Conservation (phyloP, 2,797 vertebrate genomes). For the Columba guinea region DNA sequence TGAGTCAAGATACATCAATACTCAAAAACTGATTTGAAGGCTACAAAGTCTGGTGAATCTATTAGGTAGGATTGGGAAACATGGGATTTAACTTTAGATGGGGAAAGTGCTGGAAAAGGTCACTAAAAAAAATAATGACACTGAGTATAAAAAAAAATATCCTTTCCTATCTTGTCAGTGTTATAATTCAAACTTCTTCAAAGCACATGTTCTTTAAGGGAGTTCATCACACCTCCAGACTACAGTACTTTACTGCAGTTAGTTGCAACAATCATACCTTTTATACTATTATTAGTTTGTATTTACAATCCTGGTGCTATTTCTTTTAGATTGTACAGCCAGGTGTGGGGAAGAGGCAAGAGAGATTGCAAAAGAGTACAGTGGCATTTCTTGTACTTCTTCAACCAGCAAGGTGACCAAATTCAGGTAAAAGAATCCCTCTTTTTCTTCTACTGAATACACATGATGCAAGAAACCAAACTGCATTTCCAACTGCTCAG, state of each 20-base stretch:
- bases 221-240: neutral
- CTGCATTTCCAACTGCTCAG: neutral
- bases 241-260: neutral
- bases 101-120: neutral
- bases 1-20: neutral
- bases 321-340: neutral
- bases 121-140: neutral
- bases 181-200: neutral
- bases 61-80: neutral
- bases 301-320: neutral
- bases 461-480: neutral
- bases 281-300: neutral
- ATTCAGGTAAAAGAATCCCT: neutral
- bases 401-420: neutral
- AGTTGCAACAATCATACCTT: rapidly evolving
- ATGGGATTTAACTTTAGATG: neutral
- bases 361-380: neutral
- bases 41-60: neutral
- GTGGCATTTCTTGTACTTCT: neutral
- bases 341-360: neutral
- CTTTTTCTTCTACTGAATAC: neutral
- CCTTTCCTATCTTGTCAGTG: neutral
- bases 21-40: neutral
- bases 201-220: neutral
- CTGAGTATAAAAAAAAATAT: neutral